These are phyloP conservation scores for Enteromius treurensis DNA, from an alignment of 2,797 vertebrate species.

Conservation along the genomic window DNA sequence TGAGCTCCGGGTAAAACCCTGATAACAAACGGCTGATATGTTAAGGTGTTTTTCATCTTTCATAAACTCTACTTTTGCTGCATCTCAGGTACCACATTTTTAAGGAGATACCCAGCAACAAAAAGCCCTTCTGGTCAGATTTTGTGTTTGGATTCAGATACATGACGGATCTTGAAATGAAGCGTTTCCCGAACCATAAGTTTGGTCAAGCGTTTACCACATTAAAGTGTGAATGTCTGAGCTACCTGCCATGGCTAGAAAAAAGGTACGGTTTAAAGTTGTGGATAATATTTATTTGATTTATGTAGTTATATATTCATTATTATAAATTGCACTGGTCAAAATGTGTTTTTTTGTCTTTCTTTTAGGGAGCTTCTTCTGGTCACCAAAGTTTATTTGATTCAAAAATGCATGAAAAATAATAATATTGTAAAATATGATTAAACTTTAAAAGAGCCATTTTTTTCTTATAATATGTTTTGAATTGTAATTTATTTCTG, in stretches of 20 bases:
- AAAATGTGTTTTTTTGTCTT: not conserved
- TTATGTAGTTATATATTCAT: too few relatives aligned
- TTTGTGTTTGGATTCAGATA: slow-evolving; percentile 84
- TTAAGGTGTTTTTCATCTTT: not conserved
- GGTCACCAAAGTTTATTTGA: not conserved
- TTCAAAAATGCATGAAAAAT: not conserved
- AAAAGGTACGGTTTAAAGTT: slow-evolving; percentile 76
- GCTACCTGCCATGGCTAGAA: slow-evolving; percentile 89
- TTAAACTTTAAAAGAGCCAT: not conserved
- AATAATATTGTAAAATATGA: too few relatives aligned
- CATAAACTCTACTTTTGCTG: not conserved
- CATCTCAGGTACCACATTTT: slow-evolving; percentile 86
- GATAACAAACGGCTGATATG: slow-evolving; percentile 17
- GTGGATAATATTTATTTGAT: not conserved
- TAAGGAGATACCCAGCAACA: slow-evolving; percentile 75
- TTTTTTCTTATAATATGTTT: not conserved
- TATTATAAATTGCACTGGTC: not conserved
- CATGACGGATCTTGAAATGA: slow-evolving; percentile 84
- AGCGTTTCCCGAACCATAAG: slow-evolving; percentile 80
- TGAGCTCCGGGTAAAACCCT: slow-evolving; percentile 85
- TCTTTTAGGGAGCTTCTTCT: not conserved
- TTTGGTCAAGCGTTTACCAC: slow-evolving; percentile 90
- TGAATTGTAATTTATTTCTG: not conserved
- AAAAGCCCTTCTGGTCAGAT: slow-evolving; percentile 86
- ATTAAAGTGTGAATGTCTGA: slow-evolving; percentile 86